Base-by-base conservation (phyloP, 2,797 vertebrate genomes). In the Synaphobranchus kaupii region DNA sequence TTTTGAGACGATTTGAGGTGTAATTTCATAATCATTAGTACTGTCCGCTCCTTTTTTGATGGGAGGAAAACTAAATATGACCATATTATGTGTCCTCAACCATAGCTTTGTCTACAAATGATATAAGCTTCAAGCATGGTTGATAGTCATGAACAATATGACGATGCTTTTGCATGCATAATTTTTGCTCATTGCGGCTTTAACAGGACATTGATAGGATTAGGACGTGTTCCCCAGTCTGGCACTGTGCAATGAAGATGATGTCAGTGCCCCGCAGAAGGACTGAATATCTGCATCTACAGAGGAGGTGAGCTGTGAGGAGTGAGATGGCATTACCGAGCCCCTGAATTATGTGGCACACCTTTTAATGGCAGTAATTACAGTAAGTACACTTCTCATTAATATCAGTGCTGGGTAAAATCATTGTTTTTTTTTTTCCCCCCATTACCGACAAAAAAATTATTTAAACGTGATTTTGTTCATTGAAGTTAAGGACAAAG, bases 1-100 rank as follows among this genome's bases (percentile, higher is more conserved):
- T 54, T 56, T 58, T 71, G 52, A 85, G 52, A 81, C 34, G 31
- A 39, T n/a, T 56, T 31, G 63, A 3, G n/a, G 71, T 50, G 71
- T 66, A 60, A 84, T 78, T 84, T 66, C 39, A 76, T 28, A 31
- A 44, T 87, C 82, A 34, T 87, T 84, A 76, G 68, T 34, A 60
- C 56, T 68, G 60, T 71, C 80, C 50, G 39, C 44, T 48, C 8
- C 15, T 13, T 44, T 78, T 31, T 73, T 80, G 39, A 80, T 5
- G 39, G 39, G 76, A 44, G 44, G 76, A 25, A 47, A 78, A 15
- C 44, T 78, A 47, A 63, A 22, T 80, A 0, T 73, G 63, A 66
- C 58, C 28, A 12, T 28, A 28, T n/a, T 4, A 68, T 68, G 63
- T 68, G 63, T 28, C 20, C 4, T 78, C 6, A 20, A 47, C 22